These are phyloP conservation scores for Fissipunctia ypsillon DNA, from an alignment of 2,888 invertebrate species.

Conservation along the genomic window DNA sequence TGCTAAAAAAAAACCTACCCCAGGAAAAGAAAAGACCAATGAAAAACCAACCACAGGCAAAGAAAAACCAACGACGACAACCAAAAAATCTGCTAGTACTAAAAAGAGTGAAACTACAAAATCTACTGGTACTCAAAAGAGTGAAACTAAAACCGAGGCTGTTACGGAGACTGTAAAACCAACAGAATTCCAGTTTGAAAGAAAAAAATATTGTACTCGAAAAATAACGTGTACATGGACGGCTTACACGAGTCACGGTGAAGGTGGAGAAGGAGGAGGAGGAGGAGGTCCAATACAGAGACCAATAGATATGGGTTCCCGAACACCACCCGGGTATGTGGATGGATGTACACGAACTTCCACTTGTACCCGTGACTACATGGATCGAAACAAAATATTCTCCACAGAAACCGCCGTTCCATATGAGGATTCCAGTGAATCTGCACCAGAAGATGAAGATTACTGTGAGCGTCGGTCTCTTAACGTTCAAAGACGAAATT, in stretches of 20 bases:
- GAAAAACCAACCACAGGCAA: too few species aligned
- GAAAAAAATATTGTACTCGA: slow-evolving; percentile 83
- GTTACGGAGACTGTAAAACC: too few species aligned
- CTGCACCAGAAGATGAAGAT: slow-evolving; percentile 77
- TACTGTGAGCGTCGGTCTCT: slow-evolving; percentile 85
- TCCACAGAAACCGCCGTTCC: slow-evolving; percentile 57
- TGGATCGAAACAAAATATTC: slow-evolving; percentile 81
- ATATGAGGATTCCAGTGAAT: slow-evolving; percentile 11
- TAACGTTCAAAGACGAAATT: slow-evolving; percentile 76
- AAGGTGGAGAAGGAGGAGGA: slow-evolving; percentile 69
- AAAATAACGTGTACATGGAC: slow-evolving; percentile 88
- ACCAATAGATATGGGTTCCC: slow-evolving; percentile 71
- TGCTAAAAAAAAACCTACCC: too few species aligned
- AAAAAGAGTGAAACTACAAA: too few species aligned
- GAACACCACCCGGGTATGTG: slow-evolving; percentile 85
- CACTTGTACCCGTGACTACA: slow-evolving; percentile 84
- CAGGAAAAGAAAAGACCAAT: too few species aligned
- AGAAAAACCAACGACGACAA: too few species aligned
- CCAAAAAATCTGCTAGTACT: too few species aligned
- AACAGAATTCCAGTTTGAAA: slow-evolving; percentile 77
- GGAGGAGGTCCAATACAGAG: slow-evolving; percentile 49
- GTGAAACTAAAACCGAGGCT: too few species aligned
- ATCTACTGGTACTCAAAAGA: too few species aligned
- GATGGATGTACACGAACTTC: slow-evolving; percentile 86
- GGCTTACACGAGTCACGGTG: slow-evolving; percentile 70